Percentiles rank a stretch among this genome's conserved stretches.
Conservation (phyloP, 2,888 invertebrate species). For the Rhyacophila evoluta region DNA sequence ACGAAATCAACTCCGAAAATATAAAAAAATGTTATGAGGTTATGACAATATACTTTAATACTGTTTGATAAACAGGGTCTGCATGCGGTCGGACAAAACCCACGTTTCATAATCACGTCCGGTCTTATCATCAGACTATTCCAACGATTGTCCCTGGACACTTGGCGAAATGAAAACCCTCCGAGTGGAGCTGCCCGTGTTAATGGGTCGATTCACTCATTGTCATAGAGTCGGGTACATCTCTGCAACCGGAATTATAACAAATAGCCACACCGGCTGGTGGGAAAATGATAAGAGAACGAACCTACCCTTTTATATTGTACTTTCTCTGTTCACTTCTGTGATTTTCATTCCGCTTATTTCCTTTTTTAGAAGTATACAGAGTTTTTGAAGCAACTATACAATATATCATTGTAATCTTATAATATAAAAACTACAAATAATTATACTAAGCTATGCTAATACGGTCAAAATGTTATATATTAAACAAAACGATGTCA, state of each 20-base stretch:
- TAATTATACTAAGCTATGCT: too few species aligned
- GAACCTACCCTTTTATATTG: not conserved
- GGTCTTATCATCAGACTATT: constrained; percentile 45
- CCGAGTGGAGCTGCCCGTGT: constrained; percentile 41
- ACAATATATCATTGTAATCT: too few species aligned
- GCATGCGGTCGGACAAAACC: constrained; percentile 15
- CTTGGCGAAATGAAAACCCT: constrained; percentile 50
- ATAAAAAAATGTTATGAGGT: not conserved
- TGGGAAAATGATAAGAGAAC: constrained; percentile 51
- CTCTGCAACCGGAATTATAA: constrained; percentile 50
- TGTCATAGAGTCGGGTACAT: constrained; percentile 42
- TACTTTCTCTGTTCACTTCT: not conserved
- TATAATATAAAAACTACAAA: too few species aligned
- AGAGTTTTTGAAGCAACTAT: not conserved
- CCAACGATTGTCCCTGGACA: constrained; percentile 50
- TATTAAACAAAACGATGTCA: too few species aligned
- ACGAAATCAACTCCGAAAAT: not conserved
- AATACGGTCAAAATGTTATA: too few species aligned
- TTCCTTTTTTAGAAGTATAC: not conserved
- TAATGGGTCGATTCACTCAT: constrained; percentile 53
- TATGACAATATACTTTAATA: constrained; percentile 36
- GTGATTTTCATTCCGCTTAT: not conserved
- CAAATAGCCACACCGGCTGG: constrained; percentile 53
- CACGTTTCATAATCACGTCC: constrained; percentile 44
- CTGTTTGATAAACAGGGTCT: constrained; percentile 42